These are phyloP conservation scores for Nipponia nippon DNA, from an alignment of 2,113 vertebrate genomes.

Conservation along the genomic window DNA sequence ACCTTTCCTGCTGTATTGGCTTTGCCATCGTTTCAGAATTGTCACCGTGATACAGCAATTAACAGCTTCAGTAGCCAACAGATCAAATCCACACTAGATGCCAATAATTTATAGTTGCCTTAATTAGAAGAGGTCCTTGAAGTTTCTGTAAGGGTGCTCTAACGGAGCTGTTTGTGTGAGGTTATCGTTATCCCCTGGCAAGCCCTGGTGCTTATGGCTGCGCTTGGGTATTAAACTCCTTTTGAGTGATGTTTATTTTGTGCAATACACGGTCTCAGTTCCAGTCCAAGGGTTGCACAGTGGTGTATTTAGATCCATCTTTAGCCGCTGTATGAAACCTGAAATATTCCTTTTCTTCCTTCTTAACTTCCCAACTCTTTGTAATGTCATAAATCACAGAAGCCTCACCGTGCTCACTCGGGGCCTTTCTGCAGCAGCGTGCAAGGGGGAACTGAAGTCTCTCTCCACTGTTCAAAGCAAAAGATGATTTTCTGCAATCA, in stretches of 20 bases:
- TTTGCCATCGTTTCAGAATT: not conserved
- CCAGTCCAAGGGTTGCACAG: not conserved
- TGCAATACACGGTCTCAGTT: not conserved
- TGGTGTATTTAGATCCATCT: not conserved
- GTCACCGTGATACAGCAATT: not conserved
- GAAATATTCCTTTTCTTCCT: not conserved
- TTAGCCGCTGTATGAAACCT: not conserved
- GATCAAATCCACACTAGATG: not conserved
- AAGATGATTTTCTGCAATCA: not conserved
- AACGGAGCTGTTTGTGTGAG: not conserved
- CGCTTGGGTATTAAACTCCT: not conserved
- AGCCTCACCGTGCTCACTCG: accelerated
- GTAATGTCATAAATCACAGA: not conserved
- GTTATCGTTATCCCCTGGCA: not conserved
- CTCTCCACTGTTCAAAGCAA: not conserved
- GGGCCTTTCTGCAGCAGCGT: not conserved
- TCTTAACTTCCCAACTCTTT: not conserved
- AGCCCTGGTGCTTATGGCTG: not conserved
- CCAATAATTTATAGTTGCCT: not conserved
- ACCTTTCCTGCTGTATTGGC: not conserved
- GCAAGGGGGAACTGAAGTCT: not conserved
- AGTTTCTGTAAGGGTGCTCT: not conserved
- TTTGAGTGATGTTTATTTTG: not conserved
- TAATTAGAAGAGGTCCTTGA: not conserved
- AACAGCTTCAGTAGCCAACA: not conserved